Conservation (phyloP, 1,140 invertebrate species). For the Carposina sasakii region DNA sequence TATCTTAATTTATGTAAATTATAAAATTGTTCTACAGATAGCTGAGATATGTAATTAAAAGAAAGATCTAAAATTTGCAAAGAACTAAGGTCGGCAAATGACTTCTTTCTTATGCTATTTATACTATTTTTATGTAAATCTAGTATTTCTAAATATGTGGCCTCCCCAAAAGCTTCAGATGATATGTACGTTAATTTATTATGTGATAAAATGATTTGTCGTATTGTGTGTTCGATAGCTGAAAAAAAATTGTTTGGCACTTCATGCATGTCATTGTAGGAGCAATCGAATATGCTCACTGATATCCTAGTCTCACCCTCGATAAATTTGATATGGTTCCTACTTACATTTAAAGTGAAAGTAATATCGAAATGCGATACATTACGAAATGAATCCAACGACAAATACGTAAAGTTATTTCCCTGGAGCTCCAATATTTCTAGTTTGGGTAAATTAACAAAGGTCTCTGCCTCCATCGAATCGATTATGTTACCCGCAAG, state of each 20-base stretch:
- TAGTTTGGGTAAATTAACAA: conserved; percentile 79
- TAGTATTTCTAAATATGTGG: conserved; percentile 81
- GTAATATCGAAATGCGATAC: conserved; percentile 75
- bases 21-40: conserved; percentile 88
- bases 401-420: conserved; percentile 79
- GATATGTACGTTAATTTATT: conserved; percentile 82
- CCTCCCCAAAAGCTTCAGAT: conserved; percentile 80
- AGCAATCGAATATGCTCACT: conserved; percentile 81
- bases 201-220: conserved; percentile 80
- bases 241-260: conserved; percentile 78
- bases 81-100: conserved; percentile 81
- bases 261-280: conserved; percentile 77
- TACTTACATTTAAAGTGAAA: conserved; percentile 79
- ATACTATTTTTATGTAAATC: conserved; percentile 84
- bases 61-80: conserved; percentile 87
- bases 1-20: conserved; percentile 83
- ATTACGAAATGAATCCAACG: conserved; percentile 78
- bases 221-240: conserved; percentile 75
- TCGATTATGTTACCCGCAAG: conserved; percentile 79
- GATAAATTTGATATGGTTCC: conserved; percentile 77
- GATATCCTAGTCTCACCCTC: conserved; percentile 74
- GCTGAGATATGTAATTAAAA: conserved; percentile 82
- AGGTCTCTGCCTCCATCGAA: conserved; percentile 76
- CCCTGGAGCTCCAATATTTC: conserved; percentile 81
- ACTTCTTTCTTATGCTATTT: conserved; percentile 79